Evolutionary conservation across 23 tunicate genomes (phyloP).

Genomic region (Styela clava): DNA sequence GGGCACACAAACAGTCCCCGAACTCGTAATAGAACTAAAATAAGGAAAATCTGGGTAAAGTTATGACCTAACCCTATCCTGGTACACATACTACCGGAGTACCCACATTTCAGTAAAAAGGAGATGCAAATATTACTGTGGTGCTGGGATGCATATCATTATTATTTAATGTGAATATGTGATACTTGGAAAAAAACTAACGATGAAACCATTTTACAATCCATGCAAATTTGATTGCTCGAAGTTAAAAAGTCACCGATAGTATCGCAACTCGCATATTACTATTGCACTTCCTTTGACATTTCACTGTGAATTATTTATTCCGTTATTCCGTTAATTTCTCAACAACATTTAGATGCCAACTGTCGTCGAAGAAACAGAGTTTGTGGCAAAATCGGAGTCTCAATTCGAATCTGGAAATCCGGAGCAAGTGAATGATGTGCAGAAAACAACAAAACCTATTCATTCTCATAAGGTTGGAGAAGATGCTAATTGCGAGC

Average conservation of each 20-base stretch:
- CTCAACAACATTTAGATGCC: not conserved
- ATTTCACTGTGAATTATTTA: too few species aligned
- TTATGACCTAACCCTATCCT: too few species aligned
- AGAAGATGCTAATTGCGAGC: not conserved
- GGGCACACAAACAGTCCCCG: too few species aligned
- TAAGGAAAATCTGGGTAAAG: too few species aligned
- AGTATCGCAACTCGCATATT: too few species aligned
- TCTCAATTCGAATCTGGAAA: not conserved
- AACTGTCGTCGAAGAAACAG: not conserved
- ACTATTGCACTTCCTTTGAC: too few species aligned
- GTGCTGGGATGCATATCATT: too few species aligned
- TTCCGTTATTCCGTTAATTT: not conserved
- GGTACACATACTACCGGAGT: too few species aligned
- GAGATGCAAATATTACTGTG: too few species aligned
- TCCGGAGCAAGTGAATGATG: not conserved
- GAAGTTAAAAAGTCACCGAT: not conserved
- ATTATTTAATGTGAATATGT: not conserved
- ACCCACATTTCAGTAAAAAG: too few species aligned
- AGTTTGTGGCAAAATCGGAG: not conserved
- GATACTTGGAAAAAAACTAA: not conserved
- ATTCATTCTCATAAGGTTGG: not conserved
- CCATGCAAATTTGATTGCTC: not conserved
- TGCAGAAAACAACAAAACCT: not conserved
- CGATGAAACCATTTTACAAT: not conserved
- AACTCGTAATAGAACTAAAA: too few species aligned